phyloP scores from a whole-genome alignment of 2,888 invertebrate species.

The Uloborus plumipes region DNA sequence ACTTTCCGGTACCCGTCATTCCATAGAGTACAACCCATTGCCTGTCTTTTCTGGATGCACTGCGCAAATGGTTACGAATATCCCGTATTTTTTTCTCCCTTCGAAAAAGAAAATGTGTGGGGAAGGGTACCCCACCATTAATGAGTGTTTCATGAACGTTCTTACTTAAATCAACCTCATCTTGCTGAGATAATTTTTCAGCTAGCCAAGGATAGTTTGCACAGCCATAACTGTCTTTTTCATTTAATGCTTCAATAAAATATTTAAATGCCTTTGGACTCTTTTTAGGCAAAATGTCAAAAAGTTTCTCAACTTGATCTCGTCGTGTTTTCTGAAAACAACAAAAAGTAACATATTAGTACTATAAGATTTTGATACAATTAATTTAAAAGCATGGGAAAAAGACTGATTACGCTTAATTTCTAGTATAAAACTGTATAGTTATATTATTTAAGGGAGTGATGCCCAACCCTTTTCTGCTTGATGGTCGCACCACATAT shows the following conservation, averaged over 20 bases:
- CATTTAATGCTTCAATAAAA: slow-evolving; percentile 51
- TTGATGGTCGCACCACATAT: too few species aligned
- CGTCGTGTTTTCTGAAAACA: slow-evolving; percentile 14
- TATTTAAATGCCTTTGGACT: slow-evolving; percentile 1
- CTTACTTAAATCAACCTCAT: neutral
- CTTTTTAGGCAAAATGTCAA: slow-evolving; percentile 30
- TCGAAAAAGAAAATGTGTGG: slow-evolving; percentile 37
- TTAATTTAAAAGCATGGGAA: too few species aligned
- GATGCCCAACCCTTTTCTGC: too few species aligned
- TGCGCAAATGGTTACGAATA: slow-evolving; percentile 73
- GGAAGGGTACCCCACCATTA: slow-evolving; percentile 59
- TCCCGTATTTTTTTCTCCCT: slow-evolving; percentile 73
- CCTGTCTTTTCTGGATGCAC: slow-evolving; percentile 68
- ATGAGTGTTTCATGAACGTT: slow-evolving; percentile 11
- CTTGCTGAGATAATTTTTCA: slow-evolving; percentile 15
- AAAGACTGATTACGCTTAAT: too few species aligned
- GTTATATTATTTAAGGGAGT: too few species aligned
- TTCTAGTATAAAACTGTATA: too few species aligned
- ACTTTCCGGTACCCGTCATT: slow-evolving; percentile 84
- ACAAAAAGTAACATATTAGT: slow-evolving; percentile 12
- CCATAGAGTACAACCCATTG: slow-evolving; percentile 75
- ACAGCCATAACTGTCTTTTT: slow-evolving; percentile 22
- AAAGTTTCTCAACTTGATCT: slow-evolving; percentile 37
- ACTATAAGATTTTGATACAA: too few species aligned
- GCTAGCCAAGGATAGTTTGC: slow-evolving; percentile 62